Percentiles rank a stretch among this genome's conserved stretches.
Conservation (phyloP, 2,888 invertebrate species). For the Tetragonula carbonaria region DNA sequence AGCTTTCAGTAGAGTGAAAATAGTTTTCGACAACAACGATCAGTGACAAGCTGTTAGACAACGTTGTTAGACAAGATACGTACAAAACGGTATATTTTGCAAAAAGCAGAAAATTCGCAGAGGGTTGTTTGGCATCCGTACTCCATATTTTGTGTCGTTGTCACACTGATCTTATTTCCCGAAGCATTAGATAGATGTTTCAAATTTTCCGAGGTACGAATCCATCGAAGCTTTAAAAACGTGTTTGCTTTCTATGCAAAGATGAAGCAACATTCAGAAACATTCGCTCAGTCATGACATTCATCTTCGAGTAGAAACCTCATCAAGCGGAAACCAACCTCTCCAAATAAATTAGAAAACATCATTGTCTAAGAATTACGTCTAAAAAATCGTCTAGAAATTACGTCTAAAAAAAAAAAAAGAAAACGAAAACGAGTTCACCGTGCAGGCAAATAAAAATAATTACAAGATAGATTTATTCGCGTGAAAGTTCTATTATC, state of each 20-base stretch:
- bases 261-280: too few relatives aligned
- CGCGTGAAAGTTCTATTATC: slow-evolving; percentile 30
- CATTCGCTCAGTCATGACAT: too few relatives aligned
- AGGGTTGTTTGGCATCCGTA: neutral
- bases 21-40: too few relatives aligned
- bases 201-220: neutral
- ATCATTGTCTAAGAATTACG: neutral
- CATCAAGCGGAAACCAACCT: too few relatives aligned
- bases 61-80: too few relatives aligned
- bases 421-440: too few relatives aligned
- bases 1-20: too few relatives aligned
- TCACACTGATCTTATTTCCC: neutral
- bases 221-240: neutral
- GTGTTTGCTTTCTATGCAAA: neutral
- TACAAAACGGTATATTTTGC: too few relatives aligned
- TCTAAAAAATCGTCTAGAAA: neutral
- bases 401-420: too few relatives aligned
- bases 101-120: neutral
- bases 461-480: slow-evolving; percentile 21
- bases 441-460: slow-evolving; percentile 1
- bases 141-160: neutral
- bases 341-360: too few relatives aligned
- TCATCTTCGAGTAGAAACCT: too few relatives aligned
- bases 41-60: too few relatives aligned
- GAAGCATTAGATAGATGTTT: neutral